phyloP scores from a whole-genome alignment of 2,797 vertebrate species.

The Podarcis lilfordi region DNA sequence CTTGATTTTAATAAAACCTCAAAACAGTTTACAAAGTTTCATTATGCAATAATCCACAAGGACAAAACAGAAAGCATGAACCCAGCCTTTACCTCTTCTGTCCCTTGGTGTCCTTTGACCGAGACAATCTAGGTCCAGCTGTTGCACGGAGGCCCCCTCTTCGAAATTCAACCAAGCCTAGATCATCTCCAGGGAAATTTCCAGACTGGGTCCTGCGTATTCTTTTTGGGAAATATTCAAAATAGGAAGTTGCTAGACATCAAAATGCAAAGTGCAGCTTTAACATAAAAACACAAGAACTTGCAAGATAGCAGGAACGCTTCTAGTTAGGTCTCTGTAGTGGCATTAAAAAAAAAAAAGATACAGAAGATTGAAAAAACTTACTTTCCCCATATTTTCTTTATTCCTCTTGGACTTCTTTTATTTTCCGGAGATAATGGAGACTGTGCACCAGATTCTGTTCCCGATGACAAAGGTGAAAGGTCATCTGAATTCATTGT shows the following conservation, averaged over 20 bases:
- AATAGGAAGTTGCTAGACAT: constrained; percentile 32
- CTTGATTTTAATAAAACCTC: no score
- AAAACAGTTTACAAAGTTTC: background rate
- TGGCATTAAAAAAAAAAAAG: background rate
- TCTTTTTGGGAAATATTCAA: constrained; percentile 76
- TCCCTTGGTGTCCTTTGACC: constrained; percentile 86
- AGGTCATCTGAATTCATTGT: constrained; percentile 73
- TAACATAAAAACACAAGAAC: constrained; percentile 5
- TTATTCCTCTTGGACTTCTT: constrained; percentile 93
- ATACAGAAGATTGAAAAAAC: constrained; percentile 41
- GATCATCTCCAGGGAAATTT: constrained; percentile 86
- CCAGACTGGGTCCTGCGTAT: constrained; percentile 94
- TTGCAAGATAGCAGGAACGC: background rate
- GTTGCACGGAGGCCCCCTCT: constrained; percentile 94
- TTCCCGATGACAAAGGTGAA: constrained; percentile 83
- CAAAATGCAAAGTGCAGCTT: constrained; percentile 39
- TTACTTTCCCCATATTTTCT: constrained; percentile 98
- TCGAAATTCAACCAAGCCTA: constrained; percentile 87
- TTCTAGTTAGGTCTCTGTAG: background rate
- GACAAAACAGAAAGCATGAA: background rate
- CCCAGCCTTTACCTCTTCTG: constrained; percentile 73
- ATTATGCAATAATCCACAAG: background rate
- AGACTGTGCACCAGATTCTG: constrained; percentile 81
- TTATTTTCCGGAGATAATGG: constrained; percentile 88
- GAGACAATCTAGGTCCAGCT: constrained; percentile 91